Evolutionary conservation across 2,797 vertebrate species (phyloP), one percentile per base, ranked within the genome.

Genomic region (Rousettus madagascariensis): DNA sequence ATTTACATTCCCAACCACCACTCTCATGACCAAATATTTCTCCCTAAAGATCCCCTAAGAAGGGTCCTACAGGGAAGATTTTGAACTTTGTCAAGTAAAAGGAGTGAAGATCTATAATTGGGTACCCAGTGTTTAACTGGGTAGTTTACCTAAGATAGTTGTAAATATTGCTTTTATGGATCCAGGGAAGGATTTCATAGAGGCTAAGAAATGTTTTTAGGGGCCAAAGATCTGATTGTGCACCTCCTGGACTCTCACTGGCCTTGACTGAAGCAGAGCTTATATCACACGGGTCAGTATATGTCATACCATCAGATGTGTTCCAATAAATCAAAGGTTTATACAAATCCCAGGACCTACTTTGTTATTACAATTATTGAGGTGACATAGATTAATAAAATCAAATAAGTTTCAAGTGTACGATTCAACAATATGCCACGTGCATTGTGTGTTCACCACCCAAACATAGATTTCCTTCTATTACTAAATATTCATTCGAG

Each of bases 311-410:
- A 75, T 66, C 51, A 83, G 49, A 53, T 28, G 33, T 20, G 20
- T 89, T 71, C 46, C 74, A 86, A n/a, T 87, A 91, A 96, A 90
- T 71, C 33, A 79, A 94, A 53, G 51, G 28, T 10, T 69, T 90
- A 84, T 26, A 72, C n/a, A 90, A 95, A 90, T 72, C 77, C 36
- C 71, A 69, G 15, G 66, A 86, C 2, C 41, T 43, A 22, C 30
- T 84, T 87, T 38, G 46, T 38, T 16, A 49, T 49, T 49, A 49
- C 49, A 49, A 49, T 49, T 49, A 16, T 49, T 49, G 49, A 49
- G 15, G 49, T 16, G 49, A 49, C 49, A 49, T 49, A 49, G 49
- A 49, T 49, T 49, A 49, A 49, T 16, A 49, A 49, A 49, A 49
- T 49, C 49, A 49, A 49, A 17, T 49, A 49, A 49, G 49, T 16